Conservation (phyloP, 1,140 invertebrate genomes). For the Drosophila subobscura region DNA sequence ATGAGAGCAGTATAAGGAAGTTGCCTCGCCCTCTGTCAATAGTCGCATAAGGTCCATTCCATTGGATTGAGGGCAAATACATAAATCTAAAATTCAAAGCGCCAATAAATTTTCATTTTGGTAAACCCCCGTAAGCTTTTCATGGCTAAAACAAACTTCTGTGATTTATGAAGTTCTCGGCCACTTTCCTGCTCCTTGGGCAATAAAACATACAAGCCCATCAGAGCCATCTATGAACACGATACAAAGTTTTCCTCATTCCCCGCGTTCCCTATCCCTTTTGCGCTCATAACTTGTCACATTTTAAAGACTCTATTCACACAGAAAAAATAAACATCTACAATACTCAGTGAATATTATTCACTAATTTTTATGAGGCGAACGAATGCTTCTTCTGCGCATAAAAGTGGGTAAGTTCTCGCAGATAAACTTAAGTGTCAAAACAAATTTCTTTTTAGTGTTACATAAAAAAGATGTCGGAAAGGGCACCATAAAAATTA, state of each 20-base stretch:
- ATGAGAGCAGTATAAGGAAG: constrained; percentile 21
- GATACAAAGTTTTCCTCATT: constrained; percentile 54
- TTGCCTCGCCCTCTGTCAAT: constrained; percentile 41
- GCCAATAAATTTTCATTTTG: constrained; percentile 81
- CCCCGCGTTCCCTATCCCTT: background rate
- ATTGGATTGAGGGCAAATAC: constrained; percentile 33
- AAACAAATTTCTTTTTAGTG: constrained; percentile 31
- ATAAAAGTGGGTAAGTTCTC: constrained; percentile 33
- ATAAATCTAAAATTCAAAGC: constrained; percentile 77
- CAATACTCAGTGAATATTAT: constrained; percentile 17
- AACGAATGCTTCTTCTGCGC: constrained; percentile 29
- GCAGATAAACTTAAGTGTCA: constrained; percentile 51
- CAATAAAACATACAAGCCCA: constrained; percentile 71
- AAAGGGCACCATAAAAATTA: constrained; percentile 21
- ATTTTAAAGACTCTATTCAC: constrained; percentile 63
- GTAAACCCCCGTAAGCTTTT: constrained; percentile 80
- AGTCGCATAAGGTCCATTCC: constrained; percentile 30
- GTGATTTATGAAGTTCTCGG: constrained; percentile 79
- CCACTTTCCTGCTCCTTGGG: constrained; percentile 61
- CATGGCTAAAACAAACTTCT: constrained; percentile 78
- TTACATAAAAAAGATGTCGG: background rate
- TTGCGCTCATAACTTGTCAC: constrained; percentile 45
- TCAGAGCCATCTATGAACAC: constrained; percentile 54
- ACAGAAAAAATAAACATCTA: background rate
- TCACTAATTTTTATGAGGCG: constrained; percentile 42